Evolutionary conservation across 2,888 invertebrate species (phyloP), one percentile per base, ranked within the genome.

Genomic region (Sicus ferrugineus): DNA sequence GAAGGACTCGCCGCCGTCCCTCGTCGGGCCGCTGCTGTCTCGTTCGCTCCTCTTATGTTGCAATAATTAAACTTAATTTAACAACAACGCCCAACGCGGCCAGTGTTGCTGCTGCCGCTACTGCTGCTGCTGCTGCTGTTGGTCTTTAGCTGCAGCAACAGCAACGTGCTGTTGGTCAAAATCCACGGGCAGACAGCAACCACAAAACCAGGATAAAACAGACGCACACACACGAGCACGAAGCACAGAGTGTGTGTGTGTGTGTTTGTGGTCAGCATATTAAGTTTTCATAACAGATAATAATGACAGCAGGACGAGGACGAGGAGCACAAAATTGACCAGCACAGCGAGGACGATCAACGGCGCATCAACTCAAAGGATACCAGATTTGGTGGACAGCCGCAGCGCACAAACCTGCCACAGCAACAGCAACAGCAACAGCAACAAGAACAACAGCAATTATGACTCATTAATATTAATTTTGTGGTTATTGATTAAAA

Each of bases 11-110:
- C 9, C 50, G 5, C 21, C 54, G 11, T 14, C 21, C 23, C n/a
- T n/a, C n/a, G n/a, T n/a, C n/a, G n/a, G n/a, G n/a, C n/a, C n/a
- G n/a, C n/a, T n/a, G n/a, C n/a, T n/a, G n/a, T n/a, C n/a, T n/a
- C n/a, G n/a, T n/a, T n/a, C n/a, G n/a, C n/a, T n/a, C n/a, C n/a
- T n/a, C n/a, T n/a, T n/a, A n/a, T n/a, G n/a, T n/a, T n/a, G n/a
- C n/a, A n/a, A 30, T 56, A 56, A 56, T 56, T 56, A 56, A 31
- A 56, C 31, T 30, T 56, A 56, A 26, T 56, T 56, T 30, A 56
- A 30, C 56, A 56, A 56, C 56, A 46, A 46, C 46, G 46, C n/a
- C 46, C 46, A 5, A 26, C 54, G 14, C 26, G 54, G 5, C n/a
- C 54, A 23, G 21, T 14, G 16, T 56, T 28, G 28, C 28, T 56